These are phyloP conservation scores for Characodon lateralis DNA, from an alignment of 2,797 vertebrate genomes.

Conservation along the genomic window DNA sequence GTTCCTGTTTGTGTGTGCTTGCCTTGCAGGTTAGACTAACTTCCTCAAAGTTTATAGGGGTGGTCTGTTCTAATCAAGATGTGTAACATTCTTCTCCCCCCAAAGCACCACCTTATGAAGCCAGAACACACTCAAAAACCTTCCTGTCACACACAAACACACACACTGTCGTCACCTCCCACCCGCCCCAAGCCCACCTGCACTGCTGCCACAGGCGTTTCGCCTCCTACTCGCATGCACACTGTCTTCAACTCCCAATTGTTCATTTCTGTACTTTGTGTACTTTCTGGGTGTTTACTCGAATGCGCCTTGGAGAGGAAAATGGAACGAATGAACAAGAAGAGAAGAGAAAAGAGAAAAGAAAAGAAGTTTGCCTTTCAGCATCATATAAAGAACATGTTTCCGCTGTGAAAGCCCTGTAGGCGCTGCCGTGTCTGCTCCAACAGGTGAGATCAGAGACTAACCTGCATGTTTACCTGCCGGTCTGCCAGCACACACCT, in stretches of 20 bases:
- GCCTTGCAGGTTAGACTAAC: conserved; percentile 51
- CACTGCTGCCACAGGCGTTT: conserved; percentile 54
- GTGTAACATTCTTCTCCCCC: conserved; percentile 69
- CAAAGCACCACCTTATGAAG: conserved; percentile 61
- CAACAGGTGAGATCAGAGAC: conserved; percentile 77
- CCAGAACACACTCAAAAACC: conserved; percentile 37
- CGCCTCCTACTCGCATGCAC: conserved; percentile 40
- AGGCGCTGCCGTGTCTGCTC: conserved; percentile 67
- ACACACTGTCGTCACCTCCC: conserved; percentile 27
- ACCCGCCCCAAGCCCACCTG: conserved; percentile 64
- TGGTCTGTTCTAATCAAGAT: conserved; percentile 73
- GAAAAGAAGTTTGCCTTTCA: conserved; percentile 25
- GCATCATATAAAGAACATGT: conserved; percentile 55
- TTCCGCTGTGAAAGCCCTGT: conserved; percentile 65
- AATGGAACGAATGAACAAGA: conserved; percentile 12
- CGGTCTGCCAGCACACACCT: conserved; percentile 73
- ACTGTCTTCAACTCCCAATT: conserved; percentile 7
- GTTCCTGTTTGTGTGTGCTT: conserved; percentile 13
- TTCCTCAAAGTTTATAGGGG: conserved; percentile 64
- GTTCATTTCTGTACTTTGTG: conserved; percentile 2
- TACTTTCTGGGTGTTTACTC: conserved; percentile 67
- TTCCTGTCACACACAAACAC: conserved; percentile 40
- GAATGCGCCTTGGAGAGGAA: conserved; percentile 54
- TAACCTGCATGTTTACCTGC: conserved; percentile 72
- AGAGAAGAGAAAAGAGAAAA: not conserved